phyloP scores from a whole-genome alignment of 53 echinoderm and acorn worm species.

The Paelopatides confundens region DNA sequence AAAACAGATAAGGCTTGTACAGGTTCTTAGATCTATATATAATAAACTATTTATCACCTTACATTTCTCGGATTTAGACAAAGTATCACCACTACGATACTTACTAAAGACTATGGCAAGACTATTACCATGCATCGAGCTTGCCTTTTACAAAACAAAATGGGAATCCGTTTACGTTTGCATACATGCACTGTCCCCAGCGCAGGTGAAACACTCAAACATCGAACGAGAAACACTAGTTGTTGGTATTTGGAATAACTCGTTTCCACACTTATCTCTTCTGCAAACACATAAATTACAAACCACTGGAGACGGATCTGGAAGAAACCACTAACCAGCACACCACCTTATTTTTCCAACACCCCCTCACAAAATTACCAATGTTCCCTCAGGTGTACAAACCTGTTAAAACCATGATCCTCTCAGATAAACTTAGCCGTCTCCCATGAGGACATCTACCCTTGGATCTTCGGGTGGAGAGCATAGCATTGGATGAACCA shows the following conservation, averaged over 20 bases:
- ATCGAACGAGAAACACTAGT: constrained; percentile 73
- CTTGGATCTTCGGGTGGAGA: constrained; percentile 42
- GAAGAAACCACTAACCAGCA: constrained; percentile 61
- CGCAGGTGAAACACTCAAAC: constrained; percentile 77
- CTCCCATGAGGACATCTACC: constrained; percentile 47
- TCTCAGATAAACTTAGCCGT: constrained; percentile 75
- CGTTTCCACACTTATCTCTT: constrained; percentile 68
- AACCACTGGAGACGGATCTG: constrained; percentile 67
- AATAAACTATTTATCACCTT: too few species aligned
- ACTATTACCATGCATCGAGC: too few species aligned
- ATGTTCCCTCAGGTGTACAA: constrained; percentile 64
- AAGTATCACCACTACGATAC: too few species aligned
- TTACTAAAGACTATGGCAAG: too few species aligned
- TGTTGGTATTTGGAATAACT: constrained; percentile 62
- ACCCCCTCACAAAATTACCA: constrained; percentile 69
- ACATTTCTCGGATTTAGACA: too few species aligned
- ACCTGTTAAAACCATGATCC: constrained; percentile 61
- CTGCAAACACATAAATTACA: constrained; percentile 72
- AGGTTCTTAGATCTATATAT: too few species aligned
- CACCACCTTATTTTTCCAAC: constrained; percentile 65
- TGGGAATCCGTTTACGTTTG: constrained; percentile 60
- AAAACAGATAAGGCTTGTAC: too few species aligned
- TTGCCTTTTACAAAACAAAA: constrained; percentile 39
- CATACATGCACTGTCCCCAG: too few species aligned
- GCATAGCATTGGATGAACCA: constrained; percentile 20